Base-by-base conservation (phyloP, 2,888 invertebrate genomes). In the Steinernema carpocapsae region DNA sequence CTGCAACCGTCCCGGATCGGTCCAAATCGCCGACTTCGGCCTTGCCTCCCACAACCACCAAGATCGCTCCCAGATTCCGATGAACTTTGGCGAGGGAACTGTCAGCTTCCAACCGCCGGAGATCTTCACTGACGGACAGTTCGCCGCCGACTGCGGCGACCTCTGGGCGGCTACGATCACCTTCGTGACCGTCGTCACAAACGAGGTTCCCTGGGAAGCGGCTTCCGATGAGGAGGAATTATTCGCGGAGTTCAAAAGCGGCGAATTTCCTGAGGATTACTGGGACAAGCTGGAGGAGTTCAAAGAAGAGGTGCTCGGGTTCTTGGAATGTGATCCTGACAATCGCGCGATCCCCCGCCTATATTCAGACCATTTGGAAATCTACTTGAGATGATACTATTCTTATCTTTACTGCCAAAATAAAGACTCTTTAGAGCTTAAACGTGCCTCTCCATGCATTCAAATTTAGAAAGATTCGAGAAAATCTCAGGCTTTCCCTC, bases 11-110 rank as follows among this genome's bases (percentile, higher is more conserved):
- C 29, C 24, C 4, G 32, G 19, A 29, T 17, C 22, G 17, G 32
- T 64, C 32, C 10, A 64, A 29, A 64, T 64, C 64, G 19, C 29
- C 26, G 64, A 64, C 64, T 64, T 64, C 37, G 64, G 64, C 7
- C 64, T 64, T 32, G 64, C 64, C 64, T 3, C 17, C n/a, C 19
- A 48, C 48, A 17, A 14, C 14, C 48, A 17, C 6, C 6, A 48
- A 4, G 48, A 48, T 3, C 19, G 17, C 7, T 43, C 43, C 48
- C 4, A 37, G 10, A 10, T 10, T 37, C 37, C 37, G 4, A 10
- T 37, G 37, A 37, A 37, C 10, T 10, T 6, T 10, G 37, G 37
- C 10, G 4, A 6, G 37, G 37, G 37, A 37, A 37, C 37, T 6
- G 37, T 37, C 37, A 48, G 48, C 48, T 48, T 48, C 48, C 4